phyloP scores from a whole-genome alignment of 2,113 vertebrate genomes.

The Pachypanchax playfairii region DNA sequence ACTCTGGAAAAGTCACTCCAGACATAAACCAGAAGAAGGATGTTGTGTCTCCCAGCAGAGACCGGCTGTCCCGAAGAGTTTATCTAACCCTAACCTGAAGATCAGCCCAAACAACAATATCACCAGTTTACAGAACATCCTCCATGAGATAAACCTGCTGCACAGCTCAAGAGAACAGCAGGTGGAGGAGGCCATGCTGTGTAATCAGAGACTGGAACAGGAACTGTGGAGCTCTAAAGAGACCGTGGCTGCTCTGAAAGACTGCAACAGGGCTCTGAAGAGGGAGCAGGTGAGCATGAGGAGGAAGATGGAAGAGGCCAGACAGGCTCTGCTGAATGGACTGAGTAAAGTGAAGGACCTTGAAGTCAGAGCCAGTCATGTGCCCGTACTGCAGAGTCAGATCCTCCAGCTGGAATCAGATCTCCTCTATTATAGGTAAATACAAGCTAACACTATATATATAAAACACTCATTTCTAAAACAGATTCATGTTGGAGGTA shows the following conservation, averaged over 20 bases:
- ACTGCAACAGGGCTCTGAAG: conserved; percentile 82
- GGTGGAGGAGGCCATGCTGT: conserved; percentile 81
- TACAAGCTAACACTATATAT: too few species aligned
- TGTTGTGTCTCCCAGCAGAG: conserved; percentile 76
- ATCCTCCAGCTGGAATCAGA: conserved; percentile 85
- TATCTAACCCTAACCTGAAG: conserved; percentile 31
- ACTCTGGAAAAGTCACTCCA: conserved; percentile 87
- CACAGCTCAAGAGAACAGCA: conserved; percentile 80
- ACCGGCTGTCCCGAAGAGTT: conserved; percentile 43
- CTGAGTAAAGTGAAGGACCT: conserved; percentile 91
- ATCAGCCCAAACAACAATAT: conserved; percentile 41
- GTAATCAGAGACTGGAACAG: conserved; percentile 83
- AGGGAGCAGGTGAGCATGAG: conserved; percentile 87
- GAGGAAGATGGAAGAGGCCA: conserved; percentile 88
- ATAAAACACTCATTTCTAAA: too few species aligned
- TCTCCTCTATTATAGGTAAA: conserved; percentile 86
- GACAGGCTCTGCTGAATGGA: conserved; percentile 82
- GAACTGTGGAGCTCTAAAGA: conserved; percentile 84
- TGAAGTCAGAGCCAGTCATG: conserved; percentile 83
- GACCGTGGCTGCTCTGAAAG: conserved; percentile 79
- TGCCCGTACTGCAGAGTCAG: conserved; percentile 82
- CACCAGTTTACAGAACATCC: conserved; percentile 79
- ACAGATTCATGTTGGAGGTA: too few species aligned
- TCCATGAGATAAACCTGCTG: conserved; percentile 82
- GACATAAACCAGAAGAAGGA: conserved; percentile 75